Evolutionary conservation across 1,140 invertebrate species (phyloP).

Genomic region (Polypedilum vanderplanki): DNA sequence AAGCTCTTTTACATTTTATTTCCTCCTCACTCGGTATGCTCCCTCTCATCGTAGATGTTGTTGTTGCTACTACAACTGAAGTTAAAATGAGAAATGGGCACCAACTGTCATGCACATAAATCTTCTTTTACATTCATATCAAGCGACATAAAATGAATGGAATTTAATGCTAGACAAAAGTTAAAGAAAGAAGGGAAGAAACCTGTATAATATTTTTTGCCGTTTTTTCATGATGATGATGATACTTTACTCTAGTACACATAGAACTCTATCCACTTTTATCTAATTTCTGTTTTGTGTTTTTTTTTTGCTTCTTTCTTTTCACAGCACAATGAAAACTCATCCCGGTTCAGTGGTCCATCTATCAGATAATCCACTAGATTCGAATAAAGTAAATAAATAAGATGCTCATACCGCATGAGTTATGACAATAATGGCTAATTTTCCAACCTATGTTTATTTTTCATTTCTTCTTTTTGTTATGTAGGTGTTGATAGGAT

Average conservation of each 20-base stretch:
- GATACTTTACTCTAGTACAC: no score
- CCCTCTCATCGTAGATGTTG: neutral
- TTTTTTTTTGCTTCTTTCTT: slow-evolving; percentile 38
- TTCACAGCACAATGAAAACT: slow-evolving; percentile 81
- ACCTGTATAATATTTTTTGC: no score
- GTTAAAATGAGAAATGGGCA: neutral
- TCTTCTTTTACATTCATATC: slow-evolving; percentile 20
- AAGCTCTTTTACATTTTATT: neutral
- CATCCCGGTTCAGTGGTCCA: slow-evolving; percentile 92
- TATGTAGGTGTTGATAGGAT: slow-evolving; percentile 88
- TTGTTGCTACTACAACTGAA: neutral
- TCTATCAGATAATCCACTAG: slow-evolving; percentile 90
- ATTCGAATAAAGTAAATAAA: slow-evolving; percentile 79
- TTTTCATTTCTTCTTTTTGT: neutral
- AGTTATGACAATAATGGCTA: neutral
- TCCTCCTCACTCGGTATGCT: neutral
- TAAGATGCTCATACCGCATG: neutral
- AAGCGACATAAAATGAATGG: slow-evolving; percentile 11
- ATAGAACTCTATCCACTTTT: no score
- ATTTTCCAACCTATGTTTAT: neutral
- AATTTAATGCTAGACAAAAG: no score
- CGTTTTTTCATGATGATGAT: no score
- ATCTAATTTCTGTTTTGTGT: neutral
- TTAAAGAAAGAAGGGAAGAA: neutral
- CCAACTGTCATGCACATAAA: slow-evolving; percentile 1